phyloP scores from a whole-genome alignment of 2,797 vertebrate genomes.

The Microcaecilia unicolor region DNA sequence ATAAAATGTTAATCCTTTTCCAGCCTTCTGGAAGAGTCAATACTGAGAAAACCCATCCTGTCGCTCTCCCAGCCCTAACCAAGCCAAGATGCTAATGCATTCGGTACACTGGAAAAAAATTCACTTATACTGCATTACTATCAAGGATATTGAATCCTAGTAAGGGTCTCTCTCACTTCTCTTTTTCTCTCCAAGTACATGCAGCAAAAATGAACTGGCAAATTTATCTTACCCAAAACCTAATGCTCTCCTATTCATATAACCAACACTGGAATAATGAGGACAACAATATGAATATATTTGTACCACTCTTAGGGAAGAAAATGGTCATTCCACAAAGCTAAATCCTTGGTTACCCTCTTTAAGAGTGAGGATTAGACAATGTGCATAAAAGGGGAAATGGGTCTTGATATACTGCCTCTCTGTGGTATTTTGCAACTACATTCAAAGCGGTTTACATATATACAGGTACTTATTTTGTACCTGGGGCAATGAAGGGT shows the following conservation, averaged over 20 bases:
- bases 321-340: background rate
- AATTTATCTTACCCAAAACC: slow-evolving; percentile 5
- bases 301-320: background rate
- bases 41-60: background rate
- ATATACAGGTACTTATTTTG: too few species aligned
- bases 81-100: slow-evolving; percentile 16
- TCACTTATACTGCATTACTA: background rate
- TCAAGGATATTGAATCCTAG: background rate
- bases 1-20: slow-evolving; percentile 9
- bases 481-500: too few species aligned
- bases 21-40: background rate
- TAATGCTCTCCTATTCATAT: background rate
- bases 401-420: too few species aligned
- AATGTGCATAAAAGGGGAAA: too few species aligned
- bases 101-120: background rate
- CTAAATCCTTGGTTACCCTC: too few species aligned
- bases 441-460: too few species aligned
- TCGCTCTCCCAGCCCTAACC: background rate
- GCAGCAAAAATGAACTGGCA: background rate
- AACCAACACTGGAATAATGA: background rate
- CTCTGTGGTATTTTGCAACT: too few species aligned
- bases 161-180: background rate
- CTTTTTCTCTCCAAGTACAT: background rate
- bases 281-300: background rate
- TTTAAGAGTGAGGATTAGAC: too few species aligned